Base-by-base conservation (phyloP, 2,888 invertebrate genomes). In the Netelia melanura region DNA sequence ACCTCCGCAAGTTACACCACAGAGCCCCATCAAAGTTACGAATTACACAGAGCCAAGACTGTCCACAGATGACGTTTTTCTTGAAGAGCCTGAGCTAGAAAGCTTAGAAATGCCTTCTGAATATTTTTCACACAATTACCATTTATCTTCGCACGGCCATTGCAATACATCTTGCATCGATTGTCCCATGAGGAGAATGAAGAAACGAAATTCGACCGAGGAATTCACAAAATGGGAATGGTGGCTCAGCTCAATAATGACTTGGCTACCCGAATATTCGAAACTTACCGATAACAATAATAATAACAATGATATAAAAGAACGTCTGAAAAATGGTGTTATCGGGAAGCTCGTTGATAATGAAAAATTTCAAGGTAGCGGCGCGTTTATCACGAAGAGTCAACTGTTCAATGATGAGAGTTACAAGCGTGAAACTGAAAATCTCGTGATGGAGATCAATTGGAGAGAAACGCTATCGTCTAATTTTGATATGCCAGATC, bases 211-310 rank as follows among this genome's bases (percentile, higher is more conserved):
- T n/a, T 17, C 64, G 17, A 84, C 80, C 10, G 67, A 65, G 62
- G 68, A 83, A 82, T 78, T 54, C 44, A 30, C 76, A 14, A 70
- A 82, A 17, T 90, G 90, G 89, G 88, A 91, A 68, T 92, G 92
- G 91, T 92, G 92, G 92, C 78, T 91, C n/a, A 88, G 89, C 71
- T 89, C 92, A 1, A 83, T 90, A 21, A 89, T 91, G 88, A 90
- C 86, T 17, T 92, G 91, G 91, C 72, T 93, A 25, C 89, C 91
- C 1, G 84, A 90, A 83, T 85, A 91, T 8, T 91, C 90, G 3
- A 83, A 77, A 21, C 72, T 87, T n/a, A 58, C 25, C 9, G 70
- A 76, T 23, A 44, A 56, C 84, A 14, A 75, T 54, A 54, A 71
- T 11, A 52, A 65, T 10, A 54, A 76, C 11, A 44, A 65, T 10